Conservation (phyloP, 1,140 invertebrate genomes). For the Rhizoglyphus robini region DNA sequence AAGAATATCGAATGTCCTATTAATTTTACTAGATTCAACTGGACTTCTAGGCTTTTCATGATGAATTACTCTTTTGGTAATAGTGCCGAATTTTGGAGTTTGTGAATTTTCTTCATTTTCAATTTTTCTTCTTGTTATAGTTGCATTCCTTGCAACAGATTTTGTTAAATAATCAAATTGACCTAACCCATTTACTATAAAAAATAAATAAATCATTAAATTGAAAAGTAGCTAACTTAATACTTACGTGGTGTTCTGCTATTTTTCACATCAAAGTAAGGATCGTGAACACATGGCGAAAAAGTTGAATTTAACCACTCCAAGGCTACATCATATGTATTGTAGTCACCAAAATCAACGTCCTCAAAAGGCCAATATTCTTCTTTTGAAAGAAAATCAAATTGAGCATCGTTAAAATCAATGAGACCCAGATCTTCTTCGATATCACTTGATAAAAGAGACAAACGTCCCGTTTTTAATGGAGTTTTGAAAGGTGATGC, state of each 20-base stretch:
- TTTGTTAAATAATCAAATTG: constrained; percentile 5
- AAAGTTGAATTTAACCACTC: too few species aligned
- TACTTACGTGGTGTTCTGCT: not conserved
- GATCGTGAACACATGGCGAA: not conserved
- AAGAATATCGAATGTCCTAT: not conserved
- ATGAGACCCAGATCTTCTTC: constrained; percentile 9
- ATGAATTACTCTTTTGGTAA: not conserved
- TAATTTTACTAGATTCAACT: not conserved
- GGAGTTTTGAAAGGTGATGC: not conserved
- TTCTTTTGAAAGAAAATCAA: not conserved
- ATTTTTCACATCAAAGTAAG: not conserved
- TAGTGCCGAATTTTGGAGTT: constrained; percentile 6
- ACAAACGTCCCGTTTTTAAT: not conserved
- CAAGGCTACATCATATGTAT: not conserved
- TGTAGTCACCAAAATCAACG: not conserved
- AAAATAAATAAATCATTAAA: not conserved
- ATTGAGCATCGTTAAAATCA: not conserved
- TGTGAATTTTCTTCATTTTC: not conserved
- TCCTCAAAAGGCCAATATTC: not conserved
- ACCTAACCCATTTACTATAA: constrained; percentile 5
- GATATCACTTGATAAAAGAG: constrained; percentile 8
- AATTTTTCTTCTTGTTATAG: constrained; percentile 3
- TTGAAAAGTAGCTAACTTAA: not conserved
- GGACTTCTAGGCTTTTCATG: not conserved
- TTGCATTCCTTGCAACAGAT: not conserved